These are phyloP conservation scores for Drosophila kikkawai DNA, from an alignment of 1,140 invertebrate genomes.

Conservation along the genomic window DNA sequence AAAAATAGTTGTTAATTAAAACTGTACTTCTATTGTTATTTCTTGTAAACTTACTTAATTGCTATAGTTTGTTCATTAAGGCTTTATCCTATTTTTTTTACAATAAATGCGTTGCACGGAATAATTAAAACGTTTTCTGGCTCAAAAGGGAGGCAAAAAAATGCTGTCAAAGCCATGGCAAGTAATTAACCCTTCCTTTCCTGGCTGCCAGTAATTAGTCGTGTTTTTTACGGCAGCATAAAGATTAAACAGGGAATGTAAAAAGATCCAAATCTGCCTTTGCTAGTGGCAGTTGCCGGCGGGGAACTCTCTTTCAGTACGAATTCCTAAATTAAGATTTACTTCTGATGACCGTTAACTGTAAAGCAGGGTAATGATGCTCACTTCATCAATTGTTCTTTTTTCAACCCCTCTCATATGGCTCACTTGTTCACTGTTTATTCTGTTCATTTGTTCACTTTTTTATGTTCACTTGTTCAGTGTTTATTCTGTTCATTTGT, in stretches of 20 bases:
- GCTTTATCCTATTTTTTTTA: constrained; percentile 36
- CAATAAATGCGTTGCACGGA: constrained; percentile 69
- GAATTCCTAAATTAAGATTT: neutral
- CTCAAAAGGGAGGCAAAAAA: constrained; percentile 20
- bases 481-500: too few relatives aligned
- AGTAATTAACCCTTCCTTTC: constrained; percentile 31
- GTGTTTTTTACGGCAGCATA: constrained; percentile 14
- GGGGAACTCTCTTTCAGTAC: neutral
- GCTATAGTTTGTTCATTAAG: constrained; percentile 40
- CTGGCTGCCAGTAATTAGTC: constrained; percentile 26
- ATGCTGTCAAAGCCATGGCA: constrained; percentile 31
- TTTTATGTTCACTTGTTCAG: too few relatives aligned
- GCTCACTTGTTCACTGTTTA: too few relatives aligned
- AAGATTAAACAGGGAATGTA: constrained; percentile 7
- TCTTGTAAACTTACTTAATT: constrained; percentile 52
- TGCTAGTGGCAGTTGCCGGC: neutral
- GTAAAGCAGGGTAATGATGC: neutral
- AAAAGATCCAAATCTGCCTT: neutral
- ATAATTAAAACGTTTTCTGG: constrained; percentile 22
- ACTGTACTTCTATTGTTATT: constrained; percentile 45
- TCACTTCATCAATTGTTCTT: neutral
- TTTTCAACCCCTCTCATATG: neutral
- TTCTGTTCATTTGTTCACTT: too few relatives aligned
- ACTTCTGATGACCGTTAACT: neutral
- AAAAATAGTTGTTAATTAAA: constrained; percentile 71